Evolutionary conservation across 2,888 invertebrate genomes (phyloP), one percentile per base, ranked within the genome.

Genomic region (Arge pagana): DNA sequence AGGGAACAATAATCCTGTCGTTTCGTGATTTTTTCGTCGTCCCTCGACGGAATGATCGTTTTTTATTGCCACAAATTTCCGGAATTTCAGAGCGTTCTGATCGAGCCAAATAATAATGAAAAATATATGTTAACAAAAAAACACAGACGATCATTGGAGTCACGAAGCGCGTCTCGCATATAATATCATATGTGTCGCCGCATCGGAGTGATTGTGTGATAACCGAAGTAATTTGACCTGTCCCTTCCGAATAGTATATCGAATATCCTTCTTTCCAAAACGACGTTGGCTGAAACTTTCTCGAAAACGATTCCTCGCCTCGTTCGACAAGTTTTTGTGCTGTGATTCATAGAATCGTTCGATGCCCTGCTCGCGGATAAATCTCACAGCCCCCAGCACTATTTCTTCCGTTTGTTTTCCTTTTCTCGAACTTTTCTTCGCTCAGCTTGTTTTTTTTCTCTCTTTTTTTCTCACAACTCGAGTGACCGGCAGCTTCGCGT

Each of bases 211-310:
- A 67, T 67, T 61, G 71, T 71, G 74, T 75, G 74, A 75, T 74
- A 72, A 71, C 70, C 67, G 65, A 70, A 72, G 70, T 71, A 70
- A 74, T 70, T 72, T 67, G 74, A 74, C 65, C 66, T 69, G 68
- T 63, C 70, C 70, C 68, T 68, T 66, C 66, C 65, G 55, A 61
- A 33, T 26, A 26, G 23, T 8, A 33, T 21, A 8, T 4, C 16
- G 45, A 45, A 33, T 45, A 24, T 35, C 23, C 18, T 45, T 45
- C 24, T 33, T 2, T 33, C 13, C 11, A 42, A n/a, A n/a, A n/a
- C n/a, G n/a, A n/a, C n/a, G n/a, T n/a, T n/a, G n/a, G n/a, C n/a
- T n/a, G n/a, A n/a, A n/a, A n/a, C n/a, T n/a, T n/a, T n/a, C n/a
- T n/a, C n/a, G n/a, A n/a, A n/a, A n/a, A n/a, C n/a, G n/a, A 15